phyloP scores from a whole-genome alignment of 92 coral and sea anemone species.

The Zoanthus gigantus region DNA sequence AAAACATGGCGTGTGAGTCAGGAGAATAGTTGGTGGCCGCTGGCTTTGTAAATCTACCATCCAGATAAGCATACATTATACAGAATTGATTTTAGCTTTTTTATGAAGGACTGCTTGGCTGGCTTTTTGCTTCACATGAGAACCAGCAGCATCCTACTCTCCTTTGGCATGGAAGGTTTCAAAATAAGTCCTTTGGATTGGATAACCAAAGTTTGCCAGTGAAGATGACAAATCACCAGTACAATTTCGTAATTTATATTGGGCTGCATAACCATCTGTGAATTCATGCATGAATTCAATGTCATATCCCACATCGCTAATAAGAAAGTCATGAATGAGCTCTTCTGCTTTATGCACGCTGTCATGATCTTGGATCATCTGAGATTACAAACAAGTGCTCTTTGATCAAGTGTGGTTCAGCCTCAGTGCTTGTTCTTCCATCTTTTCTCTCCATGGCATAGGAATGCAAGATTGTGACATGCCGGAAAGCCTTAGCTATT shows the following conservation, averaged over 20 bases:
- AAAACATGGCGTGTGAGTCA: slow-evolving; percentile 1
- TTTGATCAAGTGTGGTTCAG: not conserved
- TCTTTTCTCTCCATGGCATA: too few species aligned
- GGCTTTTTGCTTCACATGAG: too few species aligned
- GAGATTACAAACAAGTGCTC: not conserved
- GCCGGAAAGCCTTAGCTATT: too few species aligned
- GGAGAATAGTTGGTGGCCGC: not conserved
- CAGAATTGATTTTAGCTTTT: too few species aligned
- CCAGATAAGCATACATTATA: too few species aligned
- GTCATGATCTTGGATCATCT: too few species aligned
- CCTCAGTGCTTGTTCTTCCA: too few species aligned
- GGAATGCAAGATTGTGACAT: too few species aligned
- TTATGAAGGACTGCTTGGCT: too few species aligned
- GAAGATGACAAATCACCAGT: not conserved
- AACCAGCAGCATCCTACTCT: too few species aligned
- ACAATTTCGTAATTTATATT: not conserved
- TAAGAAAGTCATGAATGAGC: not conserved
- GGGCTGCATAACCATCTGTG: slow-evolving; percentile 7
- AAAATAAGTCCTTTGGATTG: not conserved
- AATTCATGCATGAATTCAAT: not conserved
- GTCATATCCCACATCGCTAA: not conserved
- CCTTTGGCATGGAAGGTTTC: too few species aligned
- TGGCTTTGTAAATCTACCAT: not conserved
- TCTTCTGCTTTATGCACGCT: not conserved
- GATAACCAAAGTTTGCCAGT: not conserved